These are phyloP conservation scores for Corythornis madagascariensis DNA, from an alignment of 2,113 vertebrate genomes.

Conservation along the genomic window DNA sequence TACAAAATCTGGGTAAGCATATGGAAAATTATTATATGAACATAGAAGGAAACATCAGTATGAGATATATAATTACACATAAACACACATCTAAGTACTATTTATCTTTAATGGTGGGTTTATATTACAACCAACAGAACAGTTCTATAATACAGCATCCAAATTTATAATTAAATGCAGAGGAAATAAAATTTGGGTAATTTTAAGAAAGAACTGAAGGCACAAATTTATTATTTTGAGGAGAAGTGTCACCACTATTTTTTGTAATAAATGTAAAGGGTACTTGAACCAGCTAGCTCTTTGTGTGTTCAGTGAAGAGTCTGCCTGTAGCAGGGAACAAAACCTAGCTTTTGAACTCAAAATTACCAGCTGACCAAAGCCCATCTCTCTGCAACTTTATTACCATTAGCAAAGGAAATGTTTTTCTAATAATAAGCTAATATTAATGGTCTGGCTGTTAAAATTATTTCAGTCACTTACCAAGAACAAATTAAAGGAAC, in stretches of 20 bases:
- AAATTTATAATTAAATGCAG: neutral
- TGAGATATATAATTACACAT: neutral
- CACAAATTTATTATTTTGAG: neutral
- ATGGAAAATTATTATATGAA: neutral
- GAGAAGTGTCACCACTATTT: neutral
- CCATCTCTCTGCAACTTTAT: neutral
- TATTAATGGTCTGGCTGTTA: neutral
- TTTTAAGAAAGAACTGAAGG: neutral
- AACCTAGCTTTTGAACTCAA: neutral
- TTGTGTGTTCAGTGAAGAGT: neutral
- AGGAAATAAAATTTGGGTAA: neutral
- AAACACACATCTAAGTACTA: neutral
- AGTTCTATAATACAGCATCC: neutral
- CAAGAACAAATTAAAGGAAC: slow-evolving; percentile 16
- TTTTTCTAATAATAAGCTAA: neutral
- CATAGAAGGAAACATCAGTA: neutral
- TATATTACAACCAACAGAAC: neutral
- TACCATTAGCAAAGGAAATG: neutral
- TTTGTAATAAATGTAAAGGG: neutral
- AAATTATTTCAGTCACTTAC: neutral
- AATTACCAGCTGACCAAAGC: neutral
- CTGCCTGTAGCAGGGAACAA: neutral
- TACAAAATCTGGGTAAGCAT: no score
- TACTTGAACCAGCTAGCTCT: neutral
- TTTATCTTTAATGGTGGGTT: neutral